Conservation (phyloP, 2,888 invertebrate genomes). For the Therioaphis trifolii region DNA sequence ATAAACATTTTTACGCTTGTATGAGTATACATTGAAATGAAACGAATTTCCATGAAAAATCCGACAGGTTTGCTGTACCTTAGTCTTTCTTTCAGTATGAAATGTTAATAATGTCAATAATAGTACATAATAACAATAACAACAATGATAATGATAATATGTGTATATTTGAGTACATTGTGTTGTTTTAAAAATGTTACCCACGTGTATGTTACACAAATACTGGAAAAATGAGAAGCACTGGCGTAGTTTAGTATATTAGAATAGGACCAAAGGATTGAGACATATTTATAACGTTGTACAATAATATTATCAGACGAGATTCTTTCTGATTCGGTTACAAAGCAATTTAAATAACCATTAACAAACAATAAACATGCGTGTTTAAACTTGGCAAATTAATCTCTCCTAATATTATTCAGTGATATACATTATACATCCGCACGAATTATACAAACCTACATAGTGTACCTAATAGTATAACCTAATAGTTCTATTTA, state of each 20-base stretch:
- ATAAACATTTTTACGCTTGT: slow-evolving; percentile 60
- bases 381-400: slow-evolving; percentile 16
- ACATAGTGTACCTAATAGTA: too few relatives aligned
- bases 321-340: slow-evolving; percentile 26
- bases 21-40: slow-evolving; percentile 32
- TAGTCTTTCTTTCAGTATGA: not conserved
- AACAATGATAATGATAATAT: slow-evolving; percentile 9
- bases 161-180: not conserved
- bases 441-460: not conserved
- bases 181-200: slow-evolving; percentile 30
- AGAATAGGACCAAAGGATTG: slow-evolving; percentile 46
- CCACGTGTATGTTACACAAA: not conserved
- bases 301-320: slow-evolving; percentile 23
- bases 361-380: slow-evolving; percentile 10
- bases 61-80: slow-evolving; percentile 30
- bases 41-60: slow-evolving; percentile 61
- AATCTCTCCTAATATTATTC: slow-evolving; percentile 42
- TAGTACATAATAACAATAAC: not conserved
- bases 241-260: too few relatives aligned
- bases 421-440: not conserved
- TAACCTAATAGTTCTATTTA: too few relatives aligned
- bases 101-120: not conserved
- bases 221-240: slow-evolving; percentile 18
- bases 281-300: too few relatives aligned
- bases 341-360: not conserved